These are phyloP conservation scores for Cydia splendana DNA, from an alignment of 1,140 invertebrate genomes.

Conservation along the genomic window DNA sequence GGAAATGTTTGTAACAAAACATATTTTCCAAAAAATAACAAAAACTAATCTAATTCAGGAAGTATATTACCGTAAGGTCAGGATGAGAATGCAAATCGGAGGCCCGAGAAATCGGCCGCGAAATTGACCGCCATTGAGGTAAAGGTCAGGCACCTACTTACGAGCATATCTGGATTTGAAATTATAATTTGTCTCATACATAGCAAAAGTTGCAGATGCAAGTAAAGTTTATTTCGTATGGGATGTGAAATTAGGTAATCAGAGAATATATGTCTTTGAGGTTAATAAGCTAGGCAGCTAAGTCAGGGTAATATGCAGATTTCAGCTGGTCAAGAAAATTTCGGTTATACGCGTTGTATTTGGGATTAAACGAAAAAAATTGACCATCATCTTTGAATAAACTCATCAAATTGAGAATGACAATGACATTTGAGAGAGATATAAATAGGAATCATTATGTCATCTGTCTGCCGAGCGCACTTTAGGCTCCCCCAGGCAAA, in stretches of 20 bases:
- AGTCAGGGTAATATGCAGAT: too few species aligned
- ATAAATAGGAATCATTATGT: conserved; percentile 3
- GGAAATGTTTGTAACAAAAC: neutral
- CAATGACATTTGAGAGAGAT: too few species aligned
- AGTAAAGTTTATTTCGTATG: neutral
- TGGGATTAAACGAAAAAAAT: neutral
- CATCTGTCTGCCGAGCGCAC: neutral
- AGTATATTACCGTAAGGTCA: neutral
- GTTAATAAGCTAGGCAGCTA: neutral
- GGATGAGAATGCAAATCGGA: neutral
- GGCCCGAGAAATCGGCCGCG: neutral
- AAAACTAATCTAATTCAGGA: neutral
- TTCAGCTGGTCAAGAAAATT: too few species aligned
- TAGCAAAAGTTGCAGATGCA: neutral
- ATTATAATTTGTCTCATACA: neutral
- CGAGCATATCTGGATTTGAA: conserved; percentile 11
- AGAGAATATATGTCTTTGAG: neutral
- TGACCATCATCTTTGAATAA: neutral
- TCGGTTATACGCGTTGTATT: too few species aligned
- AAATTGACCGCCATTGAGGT: conserved; percentile 15
- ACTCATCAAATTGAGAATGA: neutral
- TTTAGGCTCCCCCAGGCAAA: neutral
- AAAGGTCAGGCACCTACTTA: neutral
- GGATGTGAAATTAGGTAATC: neutral
- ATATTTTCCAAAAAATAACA: neutral